A percentile compares a stretch with the other conserved stretches of the same genome.
These are phyloP conservation scores for Gasterosteus aculeatus DNA, from an alignment of 2,113 vertebrate genomes.

Conservation along the genomic window DNA sequence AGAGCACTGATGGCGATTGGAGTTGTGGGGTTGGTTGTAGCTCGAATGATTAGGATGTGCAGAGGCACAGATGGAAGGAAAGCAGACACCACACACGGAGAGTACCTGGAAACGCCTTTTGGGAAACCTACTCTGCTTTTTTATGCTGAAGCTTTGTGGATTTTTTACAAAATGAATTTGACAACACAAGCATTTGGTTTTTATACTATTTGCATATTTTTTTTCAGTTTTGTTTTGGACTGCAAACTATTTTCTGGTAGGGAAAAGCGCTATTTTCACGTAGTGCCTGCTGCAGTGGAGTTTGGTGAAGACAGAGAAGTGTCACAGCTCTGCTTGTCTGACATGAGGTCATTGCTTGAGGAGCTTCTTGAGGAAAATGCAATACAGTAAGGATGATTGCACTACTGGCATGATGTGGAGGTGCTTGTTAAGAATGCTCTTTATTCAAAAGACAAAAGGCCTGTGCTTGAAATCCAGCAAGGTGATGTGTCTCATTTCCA, in stretches of 20 bases:
- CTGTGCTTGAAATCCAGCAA: constrained; percentile 15
- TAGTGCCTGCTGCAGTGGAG: not conserved
- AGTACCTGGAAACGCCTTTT: constrained; percentile 18
- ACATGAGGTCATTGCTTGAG: constrained; percentile 7
- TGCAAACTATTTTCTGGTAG: not conserved
- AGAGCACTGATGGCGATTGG: not conserved
- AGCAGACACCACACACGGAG: constrained; percentile 31
- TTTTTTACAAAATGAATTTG: not conserved
- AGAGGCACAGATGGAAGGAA: constrained; percentile 11
- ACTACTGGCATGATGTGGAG: constrained; percentile 8
- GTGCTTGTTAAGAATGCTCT: constrained; percentile 5
- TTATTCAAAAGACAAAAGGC: constrained; percentile 20
- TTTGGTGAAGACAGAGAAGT: not conserved
- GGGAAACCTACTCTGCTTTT: not conserved
- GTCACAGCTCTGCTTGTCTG: constrained; percentile 15
- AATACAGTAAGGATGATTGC: not conserved
- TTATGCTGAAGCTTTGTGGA: not conserved
- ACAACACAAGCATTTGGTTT: not conserved
- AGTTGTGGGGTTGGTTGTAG: constrained; percentile 5
- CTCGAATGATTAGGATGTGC: not conserved
- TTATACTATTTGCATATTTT: not conserved
- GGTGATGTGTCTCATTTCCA: constrained; percentile 27
- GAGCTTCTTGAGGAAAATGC: not conserved
- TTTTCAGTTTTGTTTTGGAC: not conserved
- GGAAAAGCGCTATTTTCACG: not conserved